These are phyloP conservation scores for Lanius ludovicianus DNA, from an alignment of 2,113 vertebrate species.

Conservation along the genomic window DNA sequence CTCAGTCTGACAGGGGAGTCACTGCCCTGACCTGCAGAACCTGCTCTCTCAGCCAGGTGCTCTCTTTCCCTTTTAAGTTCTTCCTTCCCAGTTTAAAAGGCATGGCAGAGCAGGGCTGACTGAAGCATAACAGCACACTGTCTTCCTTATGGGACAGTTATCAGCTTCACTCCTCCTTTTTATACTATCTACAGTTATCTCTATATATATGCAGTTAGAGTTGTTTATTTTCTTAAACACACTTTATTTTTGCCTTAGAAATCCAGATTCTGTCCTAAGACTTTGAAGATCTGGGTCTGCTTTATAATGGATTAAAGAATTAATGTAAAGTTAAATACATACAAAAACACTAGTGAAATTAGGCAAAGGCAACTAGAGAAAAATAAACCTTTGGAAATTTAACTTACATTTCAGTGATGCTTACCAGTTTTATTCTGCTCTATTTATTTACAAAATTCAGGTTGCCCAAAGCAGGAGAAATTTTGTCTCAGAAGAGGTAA, in stretches of 20 bases:
- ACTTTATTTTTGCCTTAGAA: neutral
- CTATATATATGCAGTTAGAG: fast-evolving
- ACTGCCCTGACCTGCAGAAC: neutral
- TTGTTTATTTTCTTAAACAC: neutral
- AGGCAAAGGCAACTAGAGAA: neutral
- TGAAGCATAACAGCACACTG: neutral
- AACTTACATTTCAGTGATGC: neutral
- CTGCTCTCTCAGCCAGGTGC: neutral
- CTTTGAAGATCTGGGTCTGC: neutral
- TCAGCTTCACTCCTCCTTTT: neutral
- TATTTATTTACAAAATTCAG: constrained; percentile 75
- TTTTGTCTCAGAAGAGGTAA: constrained; percentile 76
- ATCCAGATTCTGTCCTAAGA: neutral
- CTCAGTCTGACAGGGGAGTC: neutral
- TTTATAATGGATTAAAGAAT: neutral
- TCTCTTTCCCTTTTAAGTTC: neutral
- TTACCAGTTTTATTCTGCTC: constrained; percentile 74
- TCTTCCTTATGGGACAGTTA: neutral
- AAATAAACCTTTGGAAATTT: neutral
- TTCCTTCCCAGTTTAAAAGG: neutral
- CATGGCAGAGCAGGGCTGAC: neutral
- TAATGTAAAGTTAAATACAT: neutral
- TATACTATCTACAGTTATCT: neutral
- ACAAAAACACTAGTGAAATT: neutral
- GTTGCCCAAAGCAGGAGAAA: constrained; percentile 71